These are phyloP conservation scores for Austrolebias charrua DNA, from an alignment of 2,797 vertebrate genomes.

Conservation along the genomic window DNA sequence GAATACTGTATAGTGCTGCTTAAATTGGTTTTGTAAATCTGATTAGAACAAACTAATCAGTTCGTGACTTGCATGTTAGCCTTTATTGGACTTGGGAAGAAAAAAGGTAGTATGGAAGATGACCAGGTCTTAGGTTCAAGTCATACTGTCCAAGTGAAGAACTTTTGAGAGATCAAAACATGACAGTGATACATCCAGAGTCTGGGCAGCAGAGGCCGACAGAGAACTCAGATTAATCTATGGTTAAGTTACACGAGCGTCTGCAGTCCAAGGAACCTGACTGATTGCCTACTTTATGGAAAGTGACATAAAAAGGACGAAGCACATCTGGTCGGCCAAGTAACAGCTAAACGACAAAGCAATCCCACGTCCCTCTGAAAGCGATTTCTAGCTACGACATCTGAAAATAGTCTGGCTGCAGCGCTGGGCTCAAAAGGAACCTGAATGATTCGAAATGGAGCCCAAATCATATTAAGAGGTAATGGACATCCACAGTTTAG, in stretches of 20 bases:
- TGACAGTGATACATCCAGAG: slow-evolving; percentile 29
- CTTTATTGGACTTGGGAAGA: slow-evolving; percentile 15
- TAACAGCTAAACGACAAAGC: slow-evolving; percentile 31
- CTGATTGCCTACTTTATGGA: slow-evolving; percentile 66
- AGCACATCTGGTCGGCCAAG: slow-evolving; percentile 48
- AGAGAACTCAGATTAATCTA: slow-evolving; percentile 32
- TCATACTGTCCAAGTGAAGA: neutral
- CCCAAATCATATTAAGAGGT: slow-evolving; percentile 31
- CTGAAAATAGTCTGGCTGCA: slow-evolving; percentile 19
- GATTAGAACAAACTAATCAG: slow-evolving; percentile 25
- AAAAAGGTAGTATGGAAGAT: slow-evolving; percentile 5
- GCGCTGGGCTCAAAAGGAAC: slow-evolving; percentile 21
- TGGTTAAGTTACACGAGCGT: slow-evolving; percentile 20
- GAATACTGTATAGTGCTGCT: slow-evolving; percentile 5
- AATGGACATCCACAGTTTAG: slow-evolving; percentile 8
- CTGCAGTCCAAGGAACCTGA: slow-evolving; percentile 40
- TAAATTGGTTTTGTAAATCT: slow-evolving; percentile 18
- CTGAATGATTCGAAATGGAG: slow-evolving; percentile 32
- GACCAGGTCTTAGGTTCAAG: slow-evolving; percentile 9
- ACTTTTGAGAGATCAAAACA: slow-evolving; percentile 21
- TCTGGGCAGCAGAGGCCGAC: slow-evolving; percentile 17
- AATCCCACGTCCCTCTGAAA: slow-evolving; percentile 27
- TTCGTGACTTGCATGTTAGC: slow-evolving; percentile 11
- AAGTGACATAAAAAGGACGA: slow-evolving; percentile 63
- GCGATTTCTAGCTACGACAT: slow-evolving; percentile 19